Evolutionary conservation across 2,888 invertebrate species (phyloP).

Genomic region (Branchipolynoe longqiensis): DNA sequence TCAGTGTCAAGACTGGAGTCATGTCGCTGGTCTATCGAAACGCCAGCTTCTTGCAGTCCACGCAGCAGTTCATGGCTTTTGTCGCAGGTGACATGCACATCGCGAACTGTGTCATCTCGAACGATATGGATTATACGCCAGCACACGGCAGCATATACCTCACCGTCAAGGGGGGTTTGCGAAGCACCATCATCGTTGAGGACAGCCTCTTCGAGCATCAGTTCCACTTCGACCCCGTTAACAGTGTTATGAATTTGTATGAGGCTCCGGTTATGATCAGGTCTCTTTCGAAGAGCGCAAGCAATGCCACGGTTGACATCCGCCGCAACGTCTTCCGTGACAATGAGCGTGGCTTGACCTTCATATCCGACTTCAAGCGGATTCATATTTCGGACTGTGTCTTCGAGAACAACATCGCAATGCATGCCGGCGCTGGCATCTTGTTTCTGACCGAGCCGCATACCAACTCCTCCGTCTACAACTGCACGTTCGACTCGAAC

Average conservation of each 20-base stretch:
- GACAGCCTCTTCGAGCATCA: slow-evolving; percentile 65
- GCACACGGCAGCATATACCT: slow-evolving; percentile 65
- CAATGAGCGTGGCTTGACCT: slow-evolving; percentile 64
- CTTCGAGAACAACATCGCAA: slow-evolving; percentile 62
- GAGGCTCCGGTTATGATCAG: slow-evolving; percentile 64
- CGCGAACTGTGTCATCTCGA: slow-evolving; percentile 50
- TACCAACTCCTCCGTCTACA: slow-evolving; percentile 24
- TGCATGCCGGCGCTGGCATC: slow-evolving; percentile 68
- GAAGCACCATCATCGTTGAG: slow-evolving; percentile 59
- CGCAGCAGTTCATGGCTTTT: slow-evolving; percentile 25
- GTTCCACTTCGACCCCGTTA: slow-evolving; percentile 61
- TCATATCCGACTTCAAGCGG: slow-evolving; percentile 61
- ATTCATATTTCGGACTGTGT: slow-evolving; percentile 46
- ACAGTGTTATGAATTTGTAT: slow-evolving; percentile 67
- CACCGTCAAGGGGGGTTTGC: slow-evolving; percentile 53
- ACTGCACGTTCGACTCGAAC: slow-evolving; percentile 62
- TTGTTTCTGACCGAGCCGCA: slow-evolving; percentile 58
- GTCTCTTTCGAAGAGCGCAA: not conserved
- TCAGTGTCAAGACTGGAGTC: slow-evolving; percentile 32
- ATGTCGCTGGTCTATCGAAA: slow-evolving; percentile 33
- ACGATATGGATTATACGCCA: not conserved
- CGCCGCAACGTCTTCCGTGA: slow-evolving; percentile 57
- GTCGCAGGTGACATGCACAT: slow-evolving; percentile 10
- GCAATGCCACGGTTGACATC: slow-evolving; percentile 57
- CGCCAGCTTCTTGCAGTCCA: slow-evolving; percentile 55